phyloP scores from a whole-genome alignment of 2,888 invertebrate genomes.

The Eucera pruinosa region DNA sequence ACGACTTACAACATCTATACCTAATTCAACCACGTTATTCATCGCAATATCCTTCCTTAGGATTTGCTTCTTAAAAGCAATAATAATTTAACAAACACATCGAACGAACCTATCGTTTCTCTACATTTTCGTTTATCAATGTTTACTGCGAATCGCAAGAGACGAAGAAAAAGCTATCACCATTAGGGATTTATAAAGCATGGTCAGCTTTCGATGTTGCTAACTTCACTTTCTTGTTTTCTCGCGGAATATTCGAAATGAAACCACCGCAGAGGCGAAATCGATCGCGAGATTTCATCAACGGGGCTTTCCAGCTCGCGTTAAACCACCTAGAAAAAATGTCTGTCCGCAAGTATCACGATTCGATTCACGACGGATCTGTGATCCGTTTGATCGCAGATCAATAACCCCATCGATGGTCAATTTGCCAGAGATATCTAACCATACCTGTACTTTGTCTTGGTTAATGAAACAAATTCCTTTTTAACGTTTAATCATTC shows the following conservation, averaged over 20 bases:
- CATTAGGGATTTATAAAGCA: neutral
- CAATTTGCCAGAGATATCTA: constrained; percentile 21
- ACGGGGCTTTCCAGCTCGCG: constrained; percentile 21
- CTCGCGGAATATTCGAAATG: constrained; percentile 16
- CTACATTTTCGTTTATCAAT: too few species aligned
- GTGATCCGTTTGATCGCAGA: constrained; percentile 42
- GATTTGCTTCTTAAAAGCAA: too few species aligned
- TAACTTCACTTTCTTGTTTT: neutral
- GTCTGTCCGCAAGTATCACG: constrained; percentile 36
- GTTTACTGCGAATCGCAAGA: neutral
- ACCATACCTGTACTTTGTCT: too few species aligned
- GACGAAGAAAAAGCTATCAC: neutral
- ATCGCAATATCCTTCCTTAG: too few species aligned
- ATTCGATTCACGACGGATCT: constrained; percentile 39
- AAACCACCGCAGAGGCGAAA: constrained; percentile 18
- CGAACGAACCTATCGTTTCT: neutral
- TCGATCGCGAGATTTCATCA: constrained; percentile 48
- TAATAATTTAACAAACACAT: too few species aligned
- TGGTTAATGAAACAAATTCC: too few species aligned
- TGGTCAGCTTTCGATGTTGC: constrained; percentile 4
- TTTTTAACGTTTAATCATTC: too few species aligned
- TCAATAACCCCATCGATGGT: constrained; percentile 17
- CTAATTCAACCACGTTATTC: too few species aligned
- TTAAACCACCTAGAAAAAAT: constrained; percentile 32
- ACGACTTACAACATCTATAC: neutral